Evolutionary conservation across 1,140 invertebrate species (phyloP).

Genomic region (Aphaenogaster ashmeadi): DNA sequence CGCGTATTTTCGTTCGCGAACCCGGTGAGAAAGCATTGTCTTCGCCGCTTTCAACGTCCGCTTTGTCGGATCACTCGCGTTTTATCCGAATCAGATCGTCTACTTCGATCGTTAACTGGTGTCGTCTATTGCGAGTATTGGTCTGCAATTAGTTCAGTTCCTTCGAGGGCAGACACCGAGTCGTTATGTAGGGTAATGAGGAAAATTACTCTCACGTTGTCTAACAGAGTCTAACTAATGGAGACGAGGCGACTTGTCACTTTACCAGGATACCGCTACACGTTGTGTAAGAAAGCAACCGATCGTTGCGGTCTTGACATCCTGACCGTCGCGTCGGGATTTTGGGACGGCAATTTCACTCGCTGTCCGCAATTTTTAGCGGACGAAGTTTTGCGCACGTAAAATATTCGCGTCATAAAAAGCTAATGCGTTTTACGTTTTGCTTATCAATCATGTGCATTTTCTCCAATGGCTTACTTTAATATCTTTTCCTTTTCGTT

Average conservation of each 20-base stretch:
- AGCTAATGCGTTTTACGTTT: neutral
- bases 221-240: constrained; percentile 25
- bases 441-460: neutral
- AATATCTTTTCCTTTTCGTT: neutral
- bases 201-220: neutral
- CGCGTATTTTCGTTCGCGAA: constrained; percentile 51
- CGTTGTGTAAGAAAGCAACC: constrained; percentile 16
- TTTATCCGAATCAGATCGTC: constrained; percentile 10
- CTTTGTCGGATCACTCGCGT: neutral
- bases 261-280: neutral
- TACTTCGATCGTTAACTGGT: neutral
- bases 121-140: neutral
- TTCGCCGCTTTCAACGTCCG: constrained; percentile 17
- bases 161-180: neutral
- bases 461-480: no score
- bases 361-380: constrained; percentile 7
- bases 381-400: neutral
- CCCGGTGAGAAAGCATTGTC: constrained; percentile 53
- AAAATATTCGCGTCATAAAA: constrained; percentile 6
- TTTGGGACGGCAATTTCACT: constrained; percentile 1
- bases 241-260: neutral
- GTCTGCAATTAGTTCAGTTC: neutral
- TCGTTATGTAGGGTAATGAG: neutral
- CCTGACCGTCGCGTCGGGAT: constrained; percentile 7
- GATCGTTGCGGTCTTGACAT: neutral